Conservation (phyloP, 2,113 vertebrate species). For the Australoheros scitulus region DNA sequence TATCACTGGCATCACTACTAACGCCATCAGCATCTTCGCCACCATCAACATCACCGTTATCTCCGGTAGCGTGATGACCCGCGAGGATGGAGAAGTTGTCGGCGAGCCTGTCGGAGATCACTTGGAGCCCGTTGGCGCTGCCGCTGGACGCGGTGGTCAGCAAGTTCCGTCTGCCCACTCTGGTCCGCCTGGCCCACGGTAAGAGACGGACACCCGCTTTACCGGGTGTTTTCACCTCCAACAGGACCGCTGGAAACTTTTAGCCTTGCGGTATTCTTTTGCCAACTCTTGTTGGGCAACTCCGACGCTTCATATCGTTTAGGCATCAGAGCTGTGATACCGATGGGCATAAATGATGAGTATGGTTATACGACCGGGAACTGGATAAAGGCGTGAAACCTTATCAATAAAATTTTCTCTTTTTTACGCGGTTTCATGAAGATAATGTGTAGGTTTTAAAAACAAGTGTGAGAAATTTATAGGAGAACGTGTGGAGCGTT, state of each 20-base stretch:
- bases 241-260: background rate
- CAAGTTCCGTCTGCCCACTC: slow-evolving; percentile 90
- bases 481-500: background rate
- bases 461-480: slow-evolving; percentile 14
- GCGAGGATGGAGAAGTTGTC: slow-evolving; percentile 91
- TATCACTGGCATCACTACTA: background rate
- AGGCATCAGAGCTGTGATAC: background rate
- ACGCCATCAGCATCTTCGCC: background rate
- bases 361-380: background rate
- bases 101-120: slow-evolving; percentile 88
- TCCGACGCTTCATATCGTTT: background rate
- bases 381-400: background rate
- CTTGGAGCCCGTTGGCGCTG: slow-evolving; percentile 91
- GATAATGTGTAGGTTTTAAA: background rate
- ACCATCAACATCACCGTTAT: slow-evolving; percentile 15
- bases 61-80: slow-evolving; percentile 74
- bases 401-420: background rate
- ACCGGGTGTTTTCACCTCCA: background rate
- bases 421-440: accelerated
- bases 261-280: background rate
- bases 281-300: background rate
- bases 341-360: background rate
- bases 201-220: slow-evolving; percentile 41
- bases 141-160: slow-evolving; percentile 92
- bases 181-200: slow-evolving; percentile 90